phyloP scores from a whole-genome alignment of 2,888 invertebrate genomes.

The Eristalis arbustorum region DNA sequence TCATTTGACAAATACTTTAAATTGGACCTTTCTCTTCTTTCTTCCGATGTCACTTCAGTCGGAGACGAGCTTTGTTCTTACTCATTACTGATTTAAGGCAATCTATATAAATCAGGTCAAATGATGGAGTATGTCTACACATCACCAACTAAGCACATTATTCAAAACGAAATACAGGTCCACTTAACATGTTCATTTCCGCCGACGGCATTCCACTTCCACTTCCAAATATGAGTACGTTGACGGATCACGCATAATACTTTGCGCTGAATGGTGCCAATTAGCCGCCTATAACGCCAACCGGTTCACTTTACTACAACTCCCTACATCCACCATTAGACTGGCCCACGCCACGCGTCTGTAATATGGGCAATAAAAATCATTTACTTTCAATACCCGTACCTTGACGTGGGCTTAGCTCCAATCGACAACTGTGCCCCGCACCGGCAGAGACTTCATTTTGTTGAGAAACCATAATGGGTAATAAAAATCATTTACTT shows the following conservation, averaged over 20 bases:
- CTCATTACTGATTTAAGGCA: no score
- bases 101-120: no score
- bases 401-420: conserved; percentile 14
- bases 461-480: conserved; percentile 1
- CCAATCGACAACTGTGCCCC: neutral
- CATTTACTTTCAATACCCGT: conserved; percentile 21
- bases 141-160: no score
- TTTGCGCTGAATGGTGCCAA: neutral
- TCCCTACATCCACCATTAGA: neutral
- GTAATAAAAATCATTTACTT: conserved; percentile 30
- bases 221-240: no score
- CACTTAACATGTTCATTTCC: no score
- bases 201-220: no score
- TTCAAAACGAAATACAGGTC: no score
- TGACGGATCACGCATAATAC: neutral
- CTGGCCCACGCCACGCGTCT: conserved; percentile 9
- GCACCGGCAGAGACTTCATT: conserved; percentile 13
- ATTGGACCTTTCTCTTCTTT: no score
- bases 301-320: neutral
- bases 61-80: no score
- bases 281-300: neutral
- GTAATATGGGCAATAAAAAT: conserved; percentile 16
- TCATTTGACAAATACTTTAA: no score
- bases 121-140: no score
- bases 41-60: no score